These are phyloP conservation scores for Coptotermes formosanus DNA, from an alignment of 1,140 invertebrate genomes.

Conservation along the genomic window DNA sequence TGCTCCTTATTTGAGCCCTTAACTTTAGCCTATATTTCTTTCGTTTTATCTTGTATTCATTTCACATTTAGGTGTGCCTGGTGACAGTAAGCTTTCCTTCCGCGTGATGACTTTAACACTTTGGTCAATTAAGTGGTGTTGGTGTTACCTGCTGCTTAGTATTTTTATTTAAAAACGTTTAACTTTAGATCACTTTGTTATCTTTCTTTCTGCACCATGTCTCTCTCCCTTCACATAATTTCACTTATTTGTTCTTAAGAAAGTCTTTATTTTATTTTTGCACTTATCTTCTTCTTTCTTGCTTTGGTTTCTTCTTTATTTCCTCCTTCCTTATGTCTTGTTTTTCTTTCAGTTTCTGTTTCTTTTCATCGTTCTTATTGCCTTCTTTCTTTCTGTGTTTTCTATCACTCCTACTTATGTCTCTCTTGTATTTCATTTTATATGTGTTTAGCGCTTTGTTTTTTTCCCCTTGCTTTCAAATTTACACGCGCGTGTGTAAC, in stretches of 20 bases:
- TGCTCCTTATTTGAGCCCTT: background rate
- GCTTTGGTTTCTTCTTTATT: background rate
- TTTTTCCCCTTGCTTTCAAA: too few species aligned
- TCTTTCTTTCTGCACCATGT: background rate
- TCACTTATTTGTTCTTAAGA: background rate
- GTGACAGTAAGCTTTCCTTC: too few species aligned
- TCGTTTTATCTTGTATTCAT: too few species aligned
- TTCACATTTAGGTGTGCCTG: too few species aligned
- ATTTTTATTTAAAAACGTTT: too few species aligned
- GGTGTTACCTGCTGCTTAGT: too few species aligned
- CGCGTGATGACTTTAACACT: too few species aligned
- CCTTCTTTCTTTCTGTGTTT: background rate
- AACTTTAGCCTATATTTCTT: background rate
- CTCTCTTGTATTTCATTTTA: background rate
- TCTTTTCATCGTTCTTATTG: background rate
- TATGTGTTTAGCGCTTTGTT: background rate
- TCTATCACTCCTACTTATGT: background rate
- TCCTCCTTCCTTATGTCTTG: background rate
- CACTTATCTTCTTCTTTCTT: background rate
- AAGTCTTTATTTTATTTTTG: background rate
- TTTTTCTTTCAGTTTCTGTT: constrained; percentile 21
- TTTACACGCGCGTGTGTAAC: too few species aligned
- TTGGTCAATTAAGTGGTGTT: too few species aligned
- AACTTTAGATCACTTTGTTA: too few species aligned
- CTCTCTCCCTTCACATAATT: background rate